Conservation (phyloP, 37 sponge, comb jelly and placozoan genomes). For the Bolinopsis microptera region DNA sequence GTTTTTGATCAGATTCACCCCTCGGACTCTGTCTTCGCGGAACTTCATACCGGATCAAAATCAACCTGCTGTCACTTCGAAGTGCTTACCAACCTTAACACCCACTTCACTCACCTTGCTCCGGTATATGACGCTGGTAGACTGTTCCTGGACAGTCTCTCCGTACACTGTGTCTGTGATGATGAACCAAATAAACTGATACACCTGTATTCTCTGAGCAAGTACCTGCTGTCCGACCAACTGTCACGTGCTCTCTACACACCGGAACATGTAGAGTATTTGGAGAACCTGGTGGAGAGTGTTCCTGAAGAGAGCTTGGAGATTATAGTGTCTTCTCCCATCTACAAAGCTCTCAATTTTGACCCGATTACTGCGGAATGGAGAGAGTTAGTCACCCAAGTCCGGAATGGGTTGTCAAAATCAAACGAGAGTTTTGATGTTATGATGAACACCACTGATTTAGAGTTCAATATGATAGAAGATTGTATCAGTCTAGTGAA, state of each 20-base stretch:
- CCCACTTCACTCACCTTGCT: not conserved
- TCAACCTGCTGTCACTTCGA: not conserved
- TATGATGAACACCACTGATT: not conserved
- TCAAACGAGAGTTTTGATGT: not conserved
- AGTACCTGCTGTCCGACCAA: not conserved
- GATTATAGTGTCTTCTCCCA: not conserved
- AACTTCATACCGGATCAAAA: not conserved
- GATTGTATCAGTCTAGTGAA: conserved; percentile 12
- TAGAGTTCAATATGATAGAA: not conserved
- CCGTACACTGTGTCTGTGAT: not conserved
- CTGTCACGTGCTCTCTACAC: not conserved
- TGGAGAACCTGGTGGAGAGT: not conserved
- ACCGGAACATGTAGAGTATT: not conserved
- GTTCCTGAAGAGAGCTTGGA: not conserved
- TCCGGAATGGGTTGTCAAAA: not conserved
- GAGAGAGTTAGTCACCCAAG: not conserved
- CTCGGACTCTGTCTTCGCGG: not conserved
- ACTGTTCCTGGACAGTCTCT: not conserved
- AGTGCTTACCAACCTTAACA: not conserved
- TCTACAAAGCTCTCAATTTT: conserved; percentile 28
- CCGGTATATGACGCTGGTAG: not conserved
- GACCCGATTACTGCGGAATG: not conserved
- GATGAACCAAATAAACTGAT: not conserved
- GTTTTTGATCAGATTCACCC: not conserved
- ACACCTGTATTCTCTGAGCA: not conserved